A percentile compares a stretch with the other conserved stretches of the same genome.
phyloP scores from a whole-genome alignment of 2,888 invertebrate species.

The Geophilus truncorum region DNA sequence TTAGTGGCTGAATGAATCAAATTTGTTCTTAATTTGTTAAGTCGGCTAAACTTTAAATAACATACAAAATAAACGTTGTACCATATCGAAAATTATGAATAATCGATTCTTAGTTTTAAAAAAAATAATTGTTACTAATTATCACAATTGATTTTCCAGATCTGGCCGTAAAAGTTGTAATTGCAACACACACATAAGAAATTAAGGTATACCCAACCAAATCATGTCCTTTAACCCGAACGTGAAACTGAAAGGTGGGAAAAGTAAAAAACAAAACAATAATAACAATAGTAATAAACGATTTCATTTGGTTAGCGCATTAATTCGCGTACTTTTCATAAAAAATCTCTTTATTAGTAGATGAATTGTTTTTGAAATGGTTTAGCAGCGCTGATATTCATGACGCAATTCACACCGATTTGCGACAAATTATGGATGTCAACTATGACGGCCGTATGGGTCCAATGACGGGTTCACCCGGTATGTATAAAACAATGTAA shows the following conservation, averaged over 20 bases:
- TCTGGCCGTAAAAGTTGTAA: neutral
- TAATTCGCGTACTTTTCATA: too few relatives aligned
- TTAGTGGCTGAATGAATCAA: too few relatives aligned
- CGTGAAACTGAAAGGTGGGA: neutral
- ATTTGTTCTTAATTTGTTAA: too few relatives aligned
- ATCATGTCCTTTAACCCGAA: neutral
- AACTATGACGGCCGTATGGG: slow-evolving; percentile 33
- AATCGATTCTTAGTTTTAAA: too few relatives aligned
- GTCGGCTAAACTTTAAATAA: too few relatives aligned
- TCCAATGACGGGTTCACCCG: neutral
- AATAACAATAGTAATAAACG: too few relatives aligned
- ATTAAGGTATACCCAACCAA: neutral
- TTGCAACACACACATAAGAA: neutral
- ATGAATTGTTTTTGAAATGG: slow-evolving; percentile 37
- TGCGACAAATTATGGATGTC: slow-evolving; percentile 31
- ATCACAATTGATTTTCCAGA: neutral
- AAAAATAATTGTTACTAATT: neutral
- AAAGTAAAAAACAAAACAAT: neutral
- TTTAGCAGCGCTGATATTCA: slow-evolving; percentile 36
- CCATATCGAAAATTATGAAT: too few relatives aligned
- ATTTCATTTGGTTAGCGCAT: too few relatives aligned
- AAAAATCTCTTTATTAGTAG: too few relatives aligned
- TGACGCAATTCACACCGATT: slow-evolving; percentile 33
- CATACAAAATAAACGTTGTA: too few relatives aligned
- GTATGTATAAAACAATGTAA: neutral